Evolutionary conservation across 2,797 vertebrate species (phyloP).

Genomic region (Thunnus albacares): DNA sequence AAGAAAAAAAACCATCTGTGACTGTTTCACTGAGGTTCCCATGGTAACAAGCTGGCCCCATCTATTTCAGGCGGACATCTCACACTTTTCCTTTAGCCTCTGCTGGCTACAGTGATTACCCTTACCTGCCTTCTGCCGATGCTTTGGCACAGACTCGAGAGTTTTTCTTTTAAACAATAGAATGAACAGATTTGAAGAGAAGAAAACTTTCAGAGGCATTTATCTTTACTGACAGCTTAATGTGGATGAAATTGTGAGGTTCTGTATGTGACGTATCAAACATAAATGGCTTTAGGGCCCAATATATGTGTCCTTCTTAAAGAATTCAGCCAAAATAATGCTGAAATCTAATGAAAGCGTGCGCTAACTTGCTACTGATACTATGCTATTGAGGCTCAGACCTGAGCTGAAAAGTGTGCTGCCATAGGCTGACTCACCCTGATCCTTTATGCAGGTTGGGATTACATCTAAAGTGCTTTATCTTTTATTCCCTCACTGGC

Average conservation of each 20-base stretch:
- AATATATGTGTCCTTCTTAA: background rate
- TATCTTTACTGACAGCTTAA: constrained; percentile 18
- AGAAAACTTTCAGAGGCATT: constrained; percentile 25
- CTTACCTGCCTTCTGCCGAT: constrained; percentile 66
- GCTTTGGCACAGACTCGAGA: constrained; percentile 52
- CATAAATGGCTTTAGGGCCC: background rate
- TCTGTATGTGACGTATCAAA: background rate
- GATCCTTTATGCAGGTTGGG: background rate
- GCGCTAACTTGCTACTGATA: background rate
- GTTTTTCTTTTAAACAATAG: constrained; percentile 27
- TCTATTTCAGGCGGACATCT: constrained; percentile 82
- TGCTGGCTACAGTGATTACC: constrained; percentile 73
- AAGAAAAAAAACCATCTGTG: constrained; percentile 46
- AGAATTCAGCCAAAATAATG: background rate
- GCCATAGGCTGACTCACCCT: constrained; percentile 2
- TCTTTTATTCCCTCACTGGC: constrained; percentile 18
- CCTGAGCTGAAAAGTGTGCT: constrained; percentile 20
- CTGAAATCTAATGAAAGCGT: no score
- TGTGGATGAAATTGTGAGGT: constrained; percentile 10
- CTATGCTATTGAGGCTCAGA: constrained; percentile 10
- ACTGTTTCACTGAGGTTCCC: constrained; percentile 78
- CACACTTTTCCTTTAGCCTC: constrained; percentile 69
- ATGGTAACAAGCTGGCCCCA: constrained; percentile 82
- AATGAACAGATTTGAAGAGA: constrained; percentile 24
- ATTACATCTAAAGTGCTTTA: constrained; percentile 11